These are phyloP conservation scores for Dendroctonus ponderosae DNA, from an alignment of 1,140 invertebrate genomes.

Conservation along the genomic window DNA sequence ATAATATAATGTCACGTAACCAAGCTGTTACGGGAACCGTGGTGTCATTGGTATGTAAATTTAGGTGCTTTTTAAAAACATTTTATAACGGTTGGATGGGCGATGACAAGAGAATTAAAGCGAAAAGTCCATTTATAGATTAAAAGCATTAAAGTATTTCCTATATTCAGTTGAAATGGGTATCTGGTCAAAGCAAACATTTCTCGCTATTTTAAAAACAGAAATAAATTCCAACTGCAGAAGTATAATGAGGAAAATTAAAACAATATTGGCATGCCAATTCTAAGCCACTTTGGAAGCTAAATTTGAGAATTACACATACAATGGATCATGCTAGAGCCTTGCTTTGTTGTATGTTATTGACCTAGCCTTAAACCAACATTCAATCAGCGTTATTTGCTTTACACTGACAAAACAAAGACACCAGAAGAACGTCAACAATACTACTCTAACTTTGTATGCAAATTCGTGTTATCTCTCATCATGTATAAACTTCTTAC, in stretches of 20 bases:
- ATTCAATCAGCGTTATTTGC: constrained; percentile 20
- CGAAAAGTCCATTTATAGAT: constrained; percentile 4
- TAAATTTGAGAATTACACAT: constrained; percentile 3
- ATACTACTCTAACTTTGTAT: constrained; percentile 24
- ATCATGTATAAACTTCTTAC: constrained; percentile 24
- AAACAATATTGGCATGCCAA: not conserved
- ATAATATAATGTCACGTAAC: constrained; percentile 14
- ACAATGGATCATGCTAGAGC: constrained; percentile 1
- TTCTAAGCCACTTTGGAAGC: not conserved
- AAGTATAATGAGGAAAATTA: not conserved
- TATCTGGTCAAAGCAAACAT: no score
- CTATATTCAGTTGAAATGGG: not conserved
- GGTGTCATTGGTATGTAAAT: constrained; percentile 20
- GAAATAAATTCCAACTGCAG: no score
- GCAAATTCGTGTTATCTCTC: constrained; percentile 27
- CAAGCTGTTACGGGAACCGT: constrained; percentile 7
- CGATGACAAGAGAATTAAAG: constrained; percentile 18
- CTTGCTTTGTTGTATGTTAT: not conserved
- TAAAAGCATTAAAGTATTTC: constrained; percentile 3
- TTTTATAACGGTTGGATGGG: constrained; percentile 6
- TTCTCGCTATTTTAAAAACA: no score
- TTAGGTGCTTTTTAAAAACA: constrained; percentile 12
- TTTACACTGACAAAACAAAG: constrained; percentile 20
- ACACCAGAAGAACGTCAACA: constrained; percentile 17
- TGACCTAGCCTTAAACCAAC: constrained; percentile 10